Base-by-base conservation (phyloP, 2,113 vertebrate genomes). In the human region DNA sequence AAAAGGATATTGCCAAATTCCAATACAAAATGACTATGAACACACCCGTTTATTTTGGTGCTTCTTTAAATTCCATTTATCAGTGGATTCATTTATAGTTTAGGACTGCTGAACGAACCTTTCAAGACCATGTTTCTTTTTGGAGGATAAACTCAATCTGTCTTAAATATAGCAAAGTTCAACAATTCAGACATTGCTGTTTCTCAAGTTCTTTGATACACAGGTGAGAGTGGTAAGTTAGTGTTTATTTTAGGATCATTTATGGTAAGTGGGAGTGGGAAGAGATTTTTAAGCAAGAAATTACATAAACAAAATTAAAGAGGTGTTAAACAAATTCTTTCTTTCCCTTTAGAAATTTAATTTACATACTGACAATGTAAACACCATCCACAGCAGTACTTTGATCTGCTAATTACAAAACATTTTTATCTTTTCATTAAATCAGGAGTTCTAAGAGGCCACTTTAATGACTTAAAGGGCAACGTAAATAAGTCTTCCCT, bases 291-390 rank as follows among this genome's bases (percentile, higher is more conserved):
- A 96, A 96, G 86, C 79, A 93, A 96, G 17, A 68, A 94, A 97
- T 93, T 94, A 97, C 87, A 96, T 96, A 97, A 97, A 97, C 97
- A 98, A 98, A 97, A 97, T 96, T 97, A 98, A 98, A 96, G 93
- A 88, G 93, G 92, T 95, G 90, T 95, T 97, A 97, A 95, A 95
- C 79, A 91, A 96, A 97, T 96, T 97, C 89, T 96, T 94, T 95
- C 80, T 73, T 92, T 95, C 87, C 87, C 84, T 96, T 93, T 61
- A 96, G 68, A 97, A 97, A 80, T 96, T 91, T 43, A 70, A 97
- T 96, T 97, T 98, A 96, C 96, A 98, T 95, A 96, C 76, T 68
- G 80, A 96, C 98, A 93, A 93, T 92, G 93, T 96, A 96, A 98
- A 97, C 92, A 96, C 79, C 57, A 96, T 35, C 64, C 84, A 87